Evolutionary conservation across 2,888 invertebrate genomes (phyloP).

Genomic region (Didymodactylos carnosus): DNA sequence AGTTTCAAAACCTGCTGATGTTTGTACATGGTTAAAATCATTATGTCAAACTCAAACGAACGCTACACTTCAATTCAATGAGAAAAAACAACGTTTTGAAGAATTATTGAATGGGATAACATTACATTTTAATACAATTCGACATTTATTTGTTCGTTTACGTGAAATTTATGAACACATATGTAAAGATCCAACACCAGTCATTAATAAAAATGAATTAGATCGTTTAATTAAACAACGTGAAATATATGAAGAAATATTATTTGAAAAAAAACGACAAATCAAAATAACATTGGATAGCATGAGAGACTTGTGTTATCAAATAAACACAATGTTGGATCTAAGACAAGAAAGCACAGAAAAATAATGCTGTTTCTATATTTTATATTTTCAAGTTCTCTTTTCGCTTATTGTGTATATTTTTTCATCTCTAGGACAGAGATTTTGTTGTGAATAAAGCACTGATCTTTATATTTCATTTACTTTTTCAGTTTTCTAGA

Average conservation of each 20-base stretch:
- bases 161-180: not conserved
- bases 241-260: not conserved
- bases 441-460: too few relatives aligned
- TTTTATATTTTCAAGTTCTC: too few relatives aligned
- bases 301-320: not conserved
- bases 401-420: too few relatives aligned
- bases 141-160: not conserved
- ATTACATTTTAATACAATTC: not conserved
- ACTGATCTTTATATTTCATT: too few relatives aligned
- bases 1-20: not conserved
- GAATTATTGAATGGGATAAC: not conserved
- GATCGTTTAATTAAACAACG: not conserved
- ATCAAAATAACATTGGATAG: not conserved
- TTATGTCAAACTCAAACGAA: not conserved
- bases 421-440: too few relatives aligned
- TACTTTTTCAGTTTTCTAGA: too few relatives aligned
- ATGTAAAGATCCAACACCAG: not conserved
- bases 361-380: too few relatives aligned
- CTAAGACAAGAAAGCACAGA: not conserved
- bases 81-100: not conserved
- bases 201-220: not conserved
- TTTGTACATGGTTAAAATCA: not conserved
- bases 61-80: too few relatives aligned
- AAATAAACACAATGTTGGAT: not conserved
- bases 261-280: not conserved